Conservation (phyloP, 2,113 vertebrate genomes). For the Cyprinodon tularosa region DNA sequence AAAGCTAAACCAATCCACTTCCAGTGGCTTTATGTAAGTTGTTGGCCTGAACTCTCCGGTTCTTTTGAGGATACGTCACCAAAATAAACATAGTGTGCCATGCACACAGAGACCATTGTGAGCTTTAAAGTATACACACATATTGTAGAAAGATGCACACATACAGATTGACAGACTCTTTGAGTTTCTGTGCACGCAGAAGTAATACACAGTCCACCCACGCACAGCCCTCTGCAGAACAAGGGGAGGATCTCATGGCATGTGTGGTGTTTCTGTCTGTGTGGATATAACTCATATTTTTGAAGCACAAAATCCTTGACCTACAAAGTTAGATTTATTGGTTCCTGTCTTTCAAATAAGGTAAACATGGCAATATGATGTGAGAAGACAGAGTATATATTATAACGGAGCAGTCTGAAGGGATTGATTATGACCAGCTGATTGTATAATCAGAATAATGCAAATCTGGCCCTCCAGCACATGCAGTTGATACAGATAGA, state of each 20-base stretch:
- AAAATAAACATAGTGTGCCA: slow-evolving; percentile 4
- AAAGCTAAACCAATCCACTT: slow-evolving; percentile 61
- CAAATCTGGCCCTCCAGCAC: too few relatives aligned
- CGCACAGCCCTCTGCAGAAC: slow-evolving; percentile 26
- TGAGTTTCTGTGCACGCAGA: slow-evolving; percentile 44
- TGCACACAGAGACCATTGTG: slow-evolving; percentile 17
- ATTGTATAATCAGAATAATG: too few relatives aligned
- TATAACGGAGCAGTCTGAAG: too few relatives aligned
- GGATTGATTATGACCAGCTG: too few relatives aligned
- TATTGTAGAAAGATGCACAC: slow-evolving; percentile 3
- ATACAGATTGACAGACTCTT: slow-evolving; percentile 36
- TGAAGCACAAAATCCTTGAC: neutral
- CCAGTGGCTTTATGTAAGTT: slow-evolving; percentile 68
- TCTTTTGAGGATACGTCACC: slow-evolving; percentile 22
- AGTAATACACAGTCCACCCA: slow-evolving; percentile 49
- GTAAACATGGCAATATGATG: neutral
- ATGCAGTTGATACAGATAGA: too few relatives aligned
- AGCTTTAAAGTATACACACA: slow-evolving; percentile 19
- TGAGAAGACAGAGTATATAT: neutral
- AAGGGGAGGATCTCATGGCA: neutral
- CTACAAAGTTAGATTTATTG: neutral
- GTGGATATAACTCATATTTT: neutral
- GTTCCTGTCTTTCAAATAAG: neutral
- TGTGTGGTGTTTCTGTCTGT: slow-evolving; percentile 2
- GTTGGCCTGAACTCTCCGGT: slow-evolving; percentile 13